Percentiles rank a stretch among this genome's conserved stretches.
Conservation (phyloP, 1,140 invertebrate species). For the Aphis gossypii region DNA sequence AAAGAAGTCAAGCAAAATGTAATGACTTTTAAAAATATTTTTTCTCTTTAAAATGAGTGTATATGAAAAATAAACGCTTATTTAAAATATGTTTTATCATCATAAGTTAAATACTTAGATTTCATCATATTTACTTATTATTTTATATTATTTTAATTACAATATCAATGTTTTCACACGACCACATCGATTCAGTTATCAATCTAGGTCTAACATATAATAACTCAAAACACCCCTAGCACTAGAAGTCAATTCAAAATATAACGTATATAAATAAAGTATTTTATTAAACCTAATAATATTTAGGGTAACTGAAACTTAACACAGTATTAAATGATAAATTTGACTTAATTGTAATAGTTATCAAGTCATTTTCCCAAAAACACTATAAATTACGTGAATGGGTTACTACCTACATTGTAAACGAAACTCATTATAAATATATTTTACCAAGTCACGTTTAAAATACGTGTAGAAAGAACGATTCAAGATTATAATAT, state of each 20-base stretch:
- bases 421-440: conserved; percentile 16
- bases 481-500: conserved; percentile 24
- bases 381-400: background rate
- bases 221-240: background rate
- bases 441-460: conserved; percentile 26
- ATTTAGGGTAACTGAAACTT: background rate
- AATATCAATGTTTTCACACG: background rate
- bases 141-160: background rate
- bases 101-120: too few species aligned
- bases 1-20: background rate
- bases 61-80: background rate
- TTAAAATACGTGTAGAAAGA: conserved; percentile 18
- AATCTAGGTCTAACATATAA: background rate
- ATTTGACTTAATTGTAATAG: background rate
- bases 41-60: background rate
- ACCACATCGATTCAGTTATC: background rate
- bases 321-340: background rate
- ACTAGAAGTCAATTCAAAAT: background rate
- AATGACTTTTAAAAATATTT: background rate
- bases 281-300: background rate
- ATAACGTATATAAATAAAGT: background rate
- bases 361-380: conserved; percentile 25
- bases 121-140: too few species aligned
- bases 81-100: background rate
- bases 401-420: background rate